A percentile compares a stretch with the other conserved stretches of the same genome.
Conservation (phyloP, 2,888 invertebrate genomes). For the Lysandra coridon region DNA sequence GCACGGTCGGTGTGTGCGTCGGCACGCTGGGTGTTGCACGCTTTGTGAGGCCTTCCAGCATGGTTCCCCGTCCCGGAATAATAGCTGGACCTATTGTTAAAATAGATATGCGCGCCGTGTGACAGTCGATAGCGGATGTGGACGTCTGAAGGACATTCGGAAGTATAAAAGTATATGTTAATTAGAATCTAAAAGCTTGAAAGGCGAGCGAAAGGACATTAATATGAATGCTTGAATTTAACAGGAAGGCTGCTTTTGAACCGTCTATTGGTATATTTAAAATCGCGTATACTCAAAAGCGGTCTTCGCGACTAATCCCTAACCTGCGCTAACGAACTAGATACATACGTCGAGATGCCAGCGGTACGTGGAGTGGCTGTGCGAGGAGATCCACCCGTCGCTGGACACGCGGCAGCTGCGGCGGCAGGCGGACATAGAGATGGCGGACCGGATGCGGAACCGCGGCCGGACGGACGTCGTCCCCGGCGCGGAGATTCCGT, state of each 20-base stretch:
- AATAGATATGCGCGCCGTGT: conserved; percentile 36
- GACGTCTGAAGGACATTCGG: conserved; percentile 34
- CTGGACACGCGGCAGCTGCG: conserved; percentile 81
- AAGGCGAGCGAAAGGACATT: conserved; percentile 36
- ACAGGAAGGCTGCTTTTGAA: conserved; percentile 33
- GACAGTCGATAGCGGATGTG: conserved; percentile 19
- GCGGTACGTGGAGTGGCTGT: conserved; percentile 90
- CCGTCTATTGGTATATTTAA: not conserved
- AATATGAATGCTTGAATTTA: conserved; percentile 36
- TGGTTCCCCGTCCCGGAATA: conserved; percentile 56
- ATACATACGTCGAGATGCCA: conserved; percentile 92
- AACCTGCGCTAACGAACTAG: conserved; percentile 83
- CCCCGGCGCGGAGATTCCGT: conserved; percentile 53
- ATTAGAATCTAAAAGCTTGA: conserved; percentile 32
- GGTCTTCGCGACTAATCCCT: conserved; percentile 55
- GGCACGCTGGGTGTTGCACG: conserved; percentile 65
- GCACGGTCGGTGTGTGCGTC: conserved; percentile 48
- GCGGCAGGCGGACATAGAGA: conserved; percentile 66
- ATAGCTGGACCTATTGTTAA: conserved; percentile 58
- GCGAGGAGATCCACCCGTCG: conserved; percentile 91
- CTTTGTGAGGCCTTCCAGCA: conserved; percentile 63
- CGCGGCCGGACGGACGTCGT: conserved; percentile 49
- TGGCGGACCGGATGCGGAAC: conserved; percentile 63
- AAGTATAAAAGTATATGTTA: conserved; percentile 30
- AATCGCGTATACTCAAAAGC: conserved; percentile 38